Evolutionary conservation across 2,888 invertebrate species (phyloP).

Genomic region (Harpalus rubripes): DNA sequence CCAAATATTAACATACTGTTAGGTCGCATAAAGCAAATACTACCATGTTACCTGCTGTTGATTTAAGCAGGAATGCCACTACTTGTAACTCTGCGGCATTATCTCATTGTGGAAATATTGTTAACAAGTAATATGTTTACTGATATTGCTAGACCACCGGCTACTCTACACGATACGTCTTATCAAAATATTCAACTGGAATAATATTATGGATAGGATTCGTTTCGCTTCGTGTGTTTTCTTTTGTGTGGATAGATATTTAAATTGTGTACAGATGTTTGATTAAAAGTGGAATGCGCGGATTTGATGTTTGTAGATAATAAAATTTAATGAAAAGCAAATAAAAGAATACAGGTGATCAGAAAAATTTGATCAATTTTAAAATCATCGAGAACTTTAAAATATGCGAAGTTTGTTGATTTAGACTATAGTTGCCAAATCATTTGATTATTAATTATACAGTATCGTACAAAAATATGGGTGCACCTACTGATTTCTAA

Average conservation of each 20-base stretch:
- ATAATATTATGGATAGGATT: conserved; percentile 39
- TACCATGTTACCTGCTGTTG: conserved; percentile 59
- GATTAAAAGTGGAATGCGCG: neutral
- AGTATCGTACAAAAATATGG: too few relatives aligned
- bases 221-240: neutral
- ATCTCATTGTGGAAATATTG: conserved; percentile 64
- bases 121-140: conserved; percentile 61
- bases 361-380: too few relatives aligned
- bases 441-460: too few relatives aligned
- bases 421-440: neutral
- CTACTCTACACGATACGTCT: conserved; percentile 32
- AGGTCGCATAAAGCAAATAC: conserved; percentile 65
- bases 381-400: too few relatives aligned
- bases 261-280: neutral
- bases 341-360: neutral
- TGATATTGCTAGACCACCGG: conserved; percentile 43
- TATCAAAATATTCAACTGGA: conserved; percentile 57
- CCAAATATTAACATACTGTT: conserved; percentile 68
- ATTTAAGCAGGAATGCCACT: conserved; percentile 61
- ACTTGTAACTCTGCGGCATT: conserved; percentile 47
- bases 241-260: neutral
- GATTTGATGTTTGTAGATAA: neutral
- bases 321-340: neutral
- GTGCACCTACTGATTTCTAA: too few relatives aligned
- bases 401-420: neutral